These are phyloP conservation scores for Diceros bicornis DNA, from an alignment of 2,797 vertebrate species.

Conservation along the genomic window DNA sequence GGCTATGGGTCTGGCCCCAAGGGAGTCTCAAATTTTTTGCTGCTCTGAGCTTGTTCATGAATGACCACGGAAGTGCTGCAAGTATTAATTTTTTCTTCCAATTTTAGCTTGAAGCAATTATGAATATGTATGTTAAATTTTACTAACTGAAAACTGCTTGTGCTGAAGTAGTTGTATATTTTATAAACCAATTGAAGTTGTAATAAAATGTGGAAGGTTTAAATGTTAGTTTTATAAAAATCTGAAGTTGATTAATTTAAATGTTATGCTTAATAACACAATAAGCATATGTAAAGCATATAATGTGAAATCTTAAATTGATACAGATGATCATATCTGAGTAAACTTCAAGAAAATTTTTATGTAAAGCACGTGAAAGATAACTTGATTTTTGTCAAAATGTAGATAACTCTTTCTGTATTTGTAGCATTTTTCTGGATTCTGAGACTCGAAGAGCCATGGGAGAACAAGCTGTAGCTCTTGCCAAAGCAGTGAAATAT, in stretches of 20 bases:
- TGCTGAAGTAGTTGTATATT: background rate
- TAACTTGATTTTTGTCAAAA: background rate
- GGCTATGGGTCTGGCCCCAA: too few relatives aligned
- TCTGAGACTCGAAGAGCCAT: slow-evolving; percentile 94
- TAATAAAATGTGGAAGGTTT: background rate
- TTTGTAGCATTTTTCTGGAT: slow-evolving; percentile 95
- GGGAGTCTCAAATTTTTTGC: too few relatives aligned
- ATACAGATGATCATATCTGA: background rate
- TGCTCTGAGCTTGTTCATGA: background rate
- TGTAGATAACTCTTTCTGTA: slow-evolving; percentile 63
- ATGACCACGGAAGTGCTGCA: background rate
- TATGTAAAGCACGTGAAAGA: slow-evolving; percentile 27
- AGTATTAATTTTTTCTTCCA: background rate
- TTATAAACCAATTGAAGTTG: background rate
- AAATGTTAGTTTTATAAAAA: slow-evolving; percentile 1
- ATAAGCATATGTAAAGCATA: background rate
- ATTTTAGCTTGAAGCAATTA: background rate
- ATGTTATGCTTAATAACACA: background rate
- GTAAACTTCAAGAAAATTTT: slow-evolving; percentile 26
- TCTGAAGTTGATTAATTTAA: slow-evolving; percentile 18
- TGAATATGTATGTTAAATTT: slow-evolving; percentile 32
- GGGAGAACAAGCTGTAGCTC: slow-evolving; percentile 98
- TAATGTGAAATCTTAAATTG: background rate
- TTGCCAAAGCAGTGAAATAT: slow-evolving; percentile 97
- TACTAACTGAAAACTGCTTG: background rate